phyloP scores from a whole-genome alignment of 2,888 invertebrate species.

The Thecophora atra region DNA sequence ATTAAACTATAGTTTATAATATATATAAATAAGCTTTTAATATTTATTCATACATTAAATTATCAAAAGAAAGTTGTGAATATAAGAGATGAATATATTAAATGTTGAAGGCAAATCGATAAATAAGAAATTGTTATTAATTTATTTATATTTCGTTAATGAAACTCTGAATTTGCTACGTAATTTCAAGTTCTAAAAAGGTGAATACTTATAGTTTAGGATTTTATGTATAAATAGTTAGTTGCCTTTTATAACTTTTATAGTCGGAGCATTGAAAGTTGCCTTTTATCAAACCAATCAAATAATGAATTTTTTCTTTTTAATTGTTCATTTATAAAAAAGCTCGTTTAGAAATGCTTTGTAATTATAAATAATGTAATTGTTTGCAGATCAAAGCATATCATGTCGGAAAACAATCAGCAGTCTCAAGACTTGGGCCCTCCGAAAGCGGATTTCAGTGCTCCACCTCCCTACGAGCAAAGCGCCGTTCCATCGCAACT shows the following conservation, averaged over 20 bases:
- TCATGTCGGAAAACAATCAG: slow-evolving; percentile 42
- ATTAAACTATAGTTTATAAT: not conserved
- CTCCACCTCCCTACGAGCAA: slow-evolving; percentile 89
- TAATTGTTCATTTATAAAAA: too few species aligned
- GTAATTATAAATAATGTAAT: too few species aligned
- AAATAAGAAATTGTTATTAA: not conserved
- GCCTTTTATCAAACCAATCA: too few species aligned
- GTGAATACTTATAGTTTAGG: too few species aligned
- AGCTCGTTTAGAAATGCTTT: too few species aligned
- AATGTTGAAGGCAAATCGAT: not conserved
- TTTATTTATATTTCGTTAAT: not conserved
- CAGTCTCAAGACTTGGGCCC: slow-evolving; percentile 74
- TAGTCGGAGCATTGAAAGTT: too few species aligned
- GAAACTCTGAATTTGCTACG: too few species aligned
- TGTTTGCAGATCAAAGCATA: slow-evolving; percentile 29
- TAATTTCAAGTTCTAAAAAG: too few species aligned
- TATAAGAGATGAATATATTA: not conserved
- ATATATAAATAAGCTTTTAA: not conserved
- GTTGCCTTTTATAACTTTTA: too few species aligned
- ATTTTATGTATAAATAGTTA: too few species aligned
- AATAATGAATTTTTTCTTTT: too few species aligned
- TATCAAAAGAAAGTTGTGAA: not conserved
- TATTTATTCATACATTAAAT: too few species aligned
- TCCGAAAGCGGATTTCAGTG: slow-evolving; percentile 84
- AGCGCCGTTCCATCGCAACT: slow-evolving; percentile 41